Conservation (phyloP, 2,888 invertebrate genomes). For the Amaurobius ferox region DNA sequence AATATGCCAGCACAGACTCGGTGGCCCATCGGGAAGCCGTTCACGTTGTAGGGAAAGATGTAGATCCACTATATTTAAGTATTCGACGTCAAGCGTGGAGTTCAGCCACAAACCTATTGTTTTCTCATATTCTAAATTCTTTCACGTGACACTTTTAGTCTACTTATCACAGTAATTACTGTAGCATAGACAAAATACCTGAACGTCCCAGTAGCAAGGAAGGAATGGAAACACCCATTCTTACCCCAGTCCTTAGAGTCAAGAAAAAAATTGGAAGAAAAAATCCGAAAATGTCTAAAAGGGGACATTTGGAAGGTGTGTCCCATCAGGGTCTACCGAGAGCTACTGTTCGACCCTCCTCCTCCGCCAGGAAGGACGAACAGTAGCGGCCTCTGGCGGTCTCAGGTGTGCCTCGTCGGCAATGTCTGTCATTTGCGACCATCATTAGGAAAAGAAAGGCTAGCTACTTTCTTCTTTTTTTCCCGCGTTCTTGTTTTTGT, state of each 20-base stretch:
- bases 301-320: constrained; percentile 45
- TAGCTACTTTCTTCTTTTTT: neutral
- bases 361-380: constrained; percentile 50
- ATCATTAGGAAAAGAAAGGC: constrained; percentile 2
- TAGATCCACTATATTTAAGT: no score
- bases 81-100: no score
- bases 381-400: constrained; percentile 67
- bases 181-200: neutral
- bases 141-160: neutral
- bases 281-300: neutral
- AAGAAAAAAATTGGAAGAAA: neutral
- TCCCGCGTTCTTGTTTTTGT: constrained; percentile 9
- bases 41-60: no score
- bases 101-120: no score
- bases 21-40: no score
- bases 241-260: neutral
- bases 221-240: constrained; percentile 42
- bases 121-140: no score
- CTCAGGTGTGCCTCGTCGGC: constrained; percentile 55
- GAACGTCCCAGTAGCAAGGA: constrained; percentile 36
- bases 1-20: no score
- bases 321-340: constrained; percentile 51
- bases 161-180: neutral
- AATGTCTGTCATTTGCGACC: constrained; percentile 62
- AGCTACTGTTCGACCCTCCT: constrained; percentile 67